Conservation (phyloP, 2,888 invertebrate genomes). For the Ornithoptera priamus region DNA sequence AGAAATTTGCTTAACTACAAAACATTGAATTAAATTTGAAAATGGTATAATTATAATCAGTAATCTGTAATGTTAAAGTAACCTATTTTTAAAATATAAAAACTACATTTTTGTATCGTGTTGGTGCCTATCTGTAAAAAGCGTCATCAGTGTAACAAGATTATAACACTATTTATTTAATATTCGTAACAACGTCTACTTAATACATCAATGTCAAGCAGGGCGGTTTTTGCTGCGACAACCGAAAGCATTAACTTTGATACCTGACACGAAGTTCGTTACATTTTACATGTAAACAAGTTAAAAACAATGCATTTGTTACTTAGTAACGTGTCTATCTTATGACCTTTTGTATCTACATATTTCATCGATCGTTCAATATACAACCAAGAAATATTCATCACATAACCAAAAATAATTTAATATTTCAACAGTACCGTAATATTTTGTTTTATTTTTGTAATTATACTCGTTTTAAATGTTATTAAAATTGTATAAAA, state of each 20-base stretch:
- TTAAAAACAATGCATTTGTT: conserved; percentile 18
- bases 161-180: conserved; percentile 25
- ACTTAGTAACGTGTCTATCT: conserved; percentile 3
- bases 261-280: conserved; percentile 20
- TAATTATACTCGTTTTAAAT: background rate
- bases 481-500: background rate
- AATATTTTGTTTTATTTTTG: background rate
- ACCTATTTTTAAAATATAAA: no score
- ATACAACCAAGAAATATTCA: no score
- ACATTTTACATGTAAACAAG: conserved; percentile 16
- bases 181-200: conserved; percentile 17
- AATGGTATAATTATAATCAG: no score
- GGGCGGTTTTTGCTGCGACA: conserved; percentile 23
- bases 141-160: conserved; percentile 13
- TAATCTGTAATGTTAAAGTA: no score
- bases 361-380: conserved; percentile 7
- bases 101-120: background rate
- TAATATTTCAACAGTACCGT: background rate
- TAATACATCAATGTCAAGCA: conserved; percentile 28
- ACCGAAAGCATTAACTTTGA: conserved; percentile 20
- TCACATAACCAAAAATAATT: background rate
- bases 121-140: conserved; percentile 9
- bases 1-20: no score
- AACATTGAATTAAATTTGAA: no score
- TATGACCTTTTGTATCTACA: conserved; percentile 6